These are phyloP conservation scores for Lasioglossum malachurum DNA, from an alignment of 2,888 invertebrate genomes.

Conservation along the genomic window DNA sequence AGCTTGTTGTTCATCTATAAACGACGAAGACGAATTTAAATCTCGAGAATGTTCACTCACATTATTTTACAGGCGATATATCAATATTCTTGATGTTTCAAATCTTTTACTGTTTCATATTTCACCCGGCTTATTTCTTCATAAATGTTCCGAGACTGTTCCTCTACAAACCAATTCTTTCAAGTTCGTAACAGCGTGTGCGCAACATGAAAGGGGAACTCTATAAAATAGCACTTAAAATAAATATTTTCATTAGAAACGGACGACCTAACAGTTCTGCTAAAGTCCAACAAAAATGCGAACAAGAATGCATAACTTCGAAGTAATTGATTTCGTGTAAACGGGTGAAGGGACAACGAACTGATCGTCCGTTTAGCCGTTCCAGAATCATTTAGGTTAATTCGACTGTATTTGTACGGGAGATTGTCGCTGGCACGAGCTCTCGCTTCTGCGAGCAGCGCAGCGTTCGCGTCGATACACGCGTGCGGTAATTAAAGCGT, in stretches of 20 bases:
- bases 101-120: too few relatives aligned
- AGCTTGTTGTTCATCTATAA: background rate
- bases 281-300: background rate
- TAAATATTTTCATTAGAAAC: too few relatives aligned
- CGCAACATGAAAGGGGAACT: too few relatives aligned
- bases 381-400: background rate
- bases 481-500: conserved; percentile 46
- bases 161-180: background rate
- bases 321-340: background rate
- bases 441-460: background rate
- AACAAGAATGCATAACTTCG: background rate
- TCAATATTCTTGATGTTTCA: too few relatives aligned
- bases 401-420: background rate
- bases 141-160: too few relatives aligned
- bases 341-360: background rate
- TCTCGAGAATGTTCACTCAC: background rate
- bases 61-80: too few relatives aligned
- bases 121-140: too few relatives aligned
- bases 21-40: background rate
- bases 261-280: too few relatives aligned
- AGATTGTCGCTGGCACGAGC: background rate
- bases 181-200: background rate
- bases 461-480: background rate
- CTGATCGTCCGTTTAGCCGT: background rate
- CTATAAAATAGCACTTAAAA: too few relatives aligned